Conservation (phyloP, 2,113 vertebrate species). For the Leucoraja erinaceus region DNA sequence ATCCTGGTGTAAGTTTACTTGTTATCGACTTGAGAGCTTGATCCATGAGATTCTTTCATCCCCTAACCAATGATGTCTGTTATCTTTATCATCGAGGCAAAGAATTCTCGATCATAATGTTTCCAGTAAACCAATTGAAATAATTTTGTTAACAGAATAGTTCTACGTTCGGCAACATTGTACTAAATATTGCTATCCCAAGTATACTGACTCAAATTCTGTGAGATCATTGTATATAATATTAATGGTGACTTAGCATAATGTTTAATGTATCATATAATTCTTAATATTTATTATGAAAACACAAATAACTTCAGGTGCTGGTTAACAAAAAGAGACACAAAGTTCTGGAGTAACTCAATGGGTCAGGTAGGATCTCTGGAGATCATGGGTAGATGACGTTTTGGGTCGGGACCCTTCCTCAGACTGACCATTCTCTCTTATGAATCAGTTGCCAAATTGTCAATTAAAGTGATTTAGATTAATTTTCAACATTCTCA, state of each 20-base stretch:
- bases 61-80: not conserved
- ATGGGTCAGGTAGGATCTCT: too few relatives aligned
- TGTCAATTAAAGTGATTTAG: slow-evolving; percentile 15
- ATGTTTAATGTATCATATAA: slow-evolving; percentile 11
- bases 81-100: not conserved
- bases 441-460: slow-evolving; percentile 8
- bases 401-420: too few relatives aligned
- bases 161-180: not conserved
- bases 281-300: not conserved
- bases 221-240: not conserved
- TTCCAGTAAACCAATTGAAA: not conserved
- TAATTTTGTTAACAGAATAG: not conserved
- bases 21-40: not conserved
- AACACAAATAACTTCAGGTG: too few relatives aligned
- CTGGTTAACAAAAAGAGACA: too few relatives aligned
- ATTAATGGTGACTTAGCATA: not conserved
- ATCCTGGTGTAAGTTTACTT: not conserved
- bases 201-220: not conserved
- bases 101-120: not conserved
- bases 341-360: too few relatives aligned
- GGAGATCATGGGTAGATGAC: too few relatives aligned
- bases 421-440: too few relatives aligned
- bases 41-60: too few relatives aligned
- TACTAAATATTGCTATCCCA: not conserved
- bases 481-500: not conserved